Conservation (phyloP, 2,888 invertebrate genomes). For the Caradrina clavipalpis region DNA sequence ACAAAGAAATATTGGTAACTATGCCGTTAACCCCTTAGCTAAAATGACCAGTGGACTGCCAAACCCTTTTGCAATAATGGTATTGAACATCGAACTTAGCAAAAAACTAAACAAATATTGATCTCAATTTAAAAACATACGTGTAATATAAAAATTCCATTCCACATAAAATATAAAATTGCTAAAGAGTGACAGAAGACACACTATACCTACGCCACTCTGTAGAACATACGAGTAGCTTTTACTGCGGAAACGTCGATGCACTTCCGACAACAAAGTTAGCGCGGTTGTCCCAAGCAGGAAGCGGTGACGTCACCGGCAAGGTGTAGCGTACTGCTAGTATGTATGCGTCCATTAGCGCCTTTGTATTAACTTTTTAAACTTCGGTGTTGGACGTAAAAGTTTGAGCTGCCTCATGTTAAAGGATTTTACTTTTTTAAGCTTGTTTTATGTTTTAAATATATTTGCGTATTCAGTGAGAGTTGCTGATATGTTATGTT, state of each 20-base stretch:
- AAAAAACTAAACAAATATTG: not conserved
- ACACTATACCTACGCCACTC: constrained; percentile 10
- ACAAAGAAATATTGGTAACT: not conserved
- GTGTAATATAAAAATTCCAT: not conserved
- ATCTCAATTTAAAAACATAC: not conserved
- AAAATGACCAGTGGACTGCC: constrained; percentile 5
- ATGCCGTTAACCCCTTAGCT: not conserved
- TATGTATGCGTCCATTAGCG: constrained; percentile 41
- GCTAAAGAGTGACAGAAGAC: not conserved
- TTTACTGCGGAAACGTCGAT: constrained; percentile 59
- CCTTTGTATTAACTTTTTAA: constrained; percentile 55
- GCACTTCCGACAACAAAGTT: constrained; percentile 63
- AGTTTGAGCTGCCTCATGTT: constrained; percentile 35
- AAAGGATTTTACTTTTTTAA: constrained; percentile 37
- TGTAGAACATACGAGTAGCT: constrained; percentile 9
- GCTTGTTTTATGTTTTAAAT: constrained; percentile 15
- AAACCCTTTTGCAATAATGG: constrained; percentile 13
- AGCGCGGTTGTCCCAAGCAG: constrained; percentile 54
- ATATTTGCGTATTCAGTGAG: not conserved
- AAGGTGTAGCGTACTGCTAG: constrained; percentile 33
- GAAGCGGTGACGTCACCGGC: constrained; percentile 56
- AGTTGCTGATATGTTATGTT: not conserved
- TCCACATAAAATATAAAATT: not conserved
- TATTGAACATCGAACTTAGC: not conserved
- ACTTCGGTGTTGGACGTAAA: constrained; percentile 29